Evolutionary conservation across 2,888 invertebrate species (phyloP).

Genomic region (Villa cingulata): DNA sequence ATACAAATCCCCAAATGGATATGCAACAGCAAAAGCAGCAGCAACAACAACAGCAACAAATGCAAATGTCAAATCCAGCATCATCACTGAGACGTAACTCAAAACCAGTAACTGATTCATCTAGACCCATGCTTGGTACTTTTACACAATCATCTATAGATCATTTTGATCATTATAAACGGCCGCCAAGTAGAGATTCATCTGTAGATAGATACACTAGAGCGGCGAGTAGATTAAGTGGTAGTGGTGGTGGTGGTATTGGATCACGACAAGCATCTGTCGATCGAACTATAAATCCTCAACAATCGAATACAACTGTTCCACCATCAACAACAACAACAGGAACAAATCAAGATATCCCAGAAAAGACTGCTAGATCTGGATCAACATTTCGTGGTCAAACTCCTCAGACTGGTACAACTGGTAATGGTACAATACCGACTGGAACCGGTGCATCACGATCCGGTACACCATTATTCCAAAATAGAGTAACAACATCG

Average conservation of each 20-base stretch:
- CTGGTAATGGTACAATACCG: conserved; percentile 52
- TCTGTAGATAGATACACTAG: conserved; percentile 71
- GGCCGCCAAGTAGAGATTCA: conserved; percentile 76
- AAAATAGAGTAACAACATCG: conserved; percentile 21
- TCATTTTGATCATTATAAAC: conserved; percentile 87
- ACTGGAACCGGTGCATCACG: conserved; percentile 38
- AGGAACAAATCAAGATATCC: conserved; percentile 21
- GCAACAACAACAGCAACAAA: conserved; percentile 14
- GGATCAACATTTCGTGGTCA: conserved; percentile 41
- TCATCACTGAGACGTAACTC: conserved; percentile 39
- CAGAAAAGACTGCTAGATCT: conserved; percentile 32
- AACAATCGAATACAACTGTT: conserved; percentile 1
- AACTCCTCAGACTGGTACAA: conserved; percentile 33
- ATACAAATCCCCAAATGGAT: not conserved
- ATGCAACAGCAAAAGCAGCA: conserved; percentile 14
- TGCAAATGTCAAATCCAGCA: conserved; percentile 10
- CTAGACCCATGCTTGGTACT: conserved; percentile 38
- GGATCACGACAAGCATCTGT: conserved; percentile 67
- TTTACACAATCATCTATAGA: conserved; percentile 58
- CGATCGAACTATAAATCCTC: conserved; percentile 41
- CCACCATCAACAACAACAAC: conserved; percentile 7
- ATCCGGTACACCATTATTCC: conserved; percentile 39
- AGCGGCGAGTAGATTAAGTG: conserved; percentile 47
- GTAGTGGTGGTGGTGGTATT: conserved; percentile 28
- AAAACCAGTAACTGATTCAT: conserved; percentile 36